These are phyloP conservation scores for Periophthalmus modestus DNA, from an alignment of 2,113 vertebrate genomes.

Conservation along the genomic window DNA sequence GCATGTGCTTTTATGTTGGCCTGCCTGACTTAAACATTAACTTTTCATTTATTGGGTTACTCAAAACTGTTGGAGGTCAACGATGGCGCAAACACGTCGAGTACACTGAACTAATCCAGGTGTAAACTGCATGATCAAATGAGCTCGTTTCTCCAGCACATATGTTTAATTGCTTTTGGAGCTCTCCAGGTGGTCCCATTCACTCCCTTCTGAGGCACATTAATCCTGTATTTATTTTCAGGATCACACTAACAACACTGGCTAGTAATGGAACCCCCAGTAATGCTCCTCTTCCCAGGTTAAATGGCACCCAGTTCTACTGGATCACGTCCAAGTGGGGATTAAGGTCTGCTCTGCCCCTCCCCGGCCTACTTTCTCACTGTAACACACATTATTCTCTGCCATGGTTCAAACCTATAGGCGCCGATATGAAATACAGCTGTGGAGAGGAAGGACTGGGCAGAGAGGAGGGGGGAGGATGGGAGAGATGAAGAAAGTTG, in stretches of 20 bases:
- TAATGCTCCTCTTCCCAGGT: slow-evolving; percentile 10
- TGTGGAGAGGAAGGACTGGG: background rate
- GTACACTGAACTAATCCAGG: too few species aligned
- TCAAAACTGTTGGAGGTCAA: too few species aligned
- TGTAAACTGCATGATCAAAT: background rate
- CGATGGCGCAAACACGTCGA: too few species aligned
- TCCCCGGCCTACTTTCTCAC: slow-evolving; percentile 55
- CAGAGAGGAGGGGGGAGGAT: background rate
- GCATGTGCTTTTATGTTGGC: too few species aligned
- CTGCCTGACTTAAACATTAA: too few species aligned
- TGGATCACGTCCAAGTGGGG: slow-evolving; percentile 51
- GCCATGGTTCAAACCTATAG: slow-evolving; percentile 21
- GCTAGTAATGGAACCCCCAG: slow-evolving; percentile 29
- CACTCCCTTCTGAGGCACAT: slow-evolving; percentile 7
- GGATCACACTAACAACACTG: slow-evolving; percentile 21
- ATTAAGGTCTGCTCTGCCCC: slow-evolving; percentile 32
- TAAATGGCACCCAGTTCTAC: slow-evolving; percentile 21
- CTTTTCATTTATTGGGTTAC: too few species aligned
- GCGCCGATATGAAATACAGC: slow-evolving; percentile 7
- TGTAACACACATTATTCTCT: slow-evolving; percentile 33
- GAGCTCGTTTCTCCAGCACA: background rate
- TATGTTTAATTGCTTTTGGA: slow-evolving; percentile 13
- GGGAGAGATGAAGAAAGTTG: background rate
- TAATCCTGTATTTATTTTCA: slow-evolving; percentile 32
- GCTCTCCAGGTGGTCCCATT: slow-evolving; percentile 4